Evolutionary conservation across 2,113 vertebrate species (phyloP).

Genomic region (Centropristis striata): DNA sequence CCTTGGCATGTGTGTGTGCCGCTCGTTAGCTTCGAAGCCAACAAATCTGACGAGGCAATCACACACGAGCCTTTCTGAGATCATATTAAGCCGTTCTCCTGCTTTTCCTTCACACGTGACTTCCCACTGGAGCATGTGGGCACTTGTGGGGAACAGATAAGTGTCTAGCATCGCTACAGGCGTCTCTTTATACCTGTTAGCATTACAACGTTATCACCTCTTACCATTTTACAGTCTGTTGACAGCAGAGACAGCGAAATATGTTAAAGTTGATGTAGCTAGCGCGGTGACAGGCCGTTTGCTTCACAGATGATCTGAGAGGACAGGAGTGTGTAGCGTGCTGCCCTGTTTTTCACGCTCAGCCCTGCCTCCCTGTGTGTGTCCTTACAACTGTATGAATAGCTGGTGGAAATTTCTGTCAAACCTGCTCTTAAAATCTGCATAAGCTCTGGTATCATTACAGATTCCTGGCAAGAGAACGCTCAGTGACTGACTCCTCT

Average conservation of each 20-base stretch:
- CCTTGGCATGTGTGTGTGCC: not conserved
- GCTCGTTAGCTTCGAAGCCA: conserved; percentile 20
- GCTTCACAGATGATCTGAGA: conserved; percentile 59
- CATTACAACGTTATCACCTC: conserved; percentile 43
- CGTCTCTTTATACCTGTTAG: conserved; percentile 49
- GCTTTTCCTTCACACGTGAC: conserved; percentile 2
- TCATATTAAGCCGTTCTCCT: not conserved
- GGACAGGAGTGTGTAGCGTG: conserved; percentile 45
- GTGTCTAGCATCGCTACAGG: conserved; percentile 21
- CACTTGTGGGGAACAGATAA: conserved; percentile 36
- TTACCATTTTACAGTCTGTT: conserved; percentile 39
- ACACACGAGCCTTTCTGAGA: not conserved
- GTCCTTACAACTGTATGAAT: conserved; percentile 46
- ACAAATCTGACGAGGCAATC: conserved; percentile 39
- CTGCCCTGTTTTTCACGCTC: conserved; percentile 37
- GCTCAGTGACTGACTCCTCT: not conserved
- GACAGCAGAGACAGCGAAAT: conserved; percentile 49
- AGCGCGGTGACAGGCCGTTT: conserved; percentile 48
- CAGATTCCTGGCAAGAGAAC: conserved; percentile 11
- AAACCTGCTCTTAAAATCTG: conserved; percentile 47
- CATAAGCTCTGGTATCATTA: conserved; percentile 47
- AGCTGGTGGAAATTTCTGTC: conserved; percentile 32
- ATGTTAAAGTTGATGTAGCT: conserved; percentile 37
- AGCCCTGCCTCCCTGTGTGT: conserved; percentile 33
- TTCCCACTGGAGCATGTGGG: not conserved